Evolutionary conservation across 2,888 invertebrate species (phyloP), one percentile per base, ranked within the genome.

Genomic region (Aporophyla nigra): DNA sequence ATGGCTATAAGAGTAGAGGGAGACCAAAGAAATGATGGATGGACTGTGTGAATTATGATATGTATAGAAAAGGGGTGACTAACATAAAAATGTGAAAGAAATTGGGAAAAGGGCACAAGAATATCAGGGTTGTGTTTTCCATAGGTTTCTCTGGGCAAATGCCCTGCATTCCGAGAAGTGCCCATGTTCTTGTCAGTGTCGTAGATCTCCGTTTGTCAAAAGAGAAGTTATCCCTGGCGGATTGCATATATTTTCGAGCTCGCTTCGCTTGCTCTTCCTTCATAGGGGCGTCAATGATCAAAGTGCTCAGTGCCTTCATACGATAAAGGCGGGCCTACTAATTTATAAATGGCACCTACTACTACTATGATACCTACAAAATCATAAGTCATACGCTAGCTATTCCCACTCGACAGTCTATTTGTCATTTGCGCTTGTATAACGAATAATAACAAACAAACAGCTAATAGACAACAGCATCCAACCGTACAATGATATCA

Each of bases 401-500:
- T 70, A 49, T 63, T 49, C 27, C 0, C 16, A n/a, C 33, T n/a
- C 33, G 7, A 33, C 49, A 46, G 12, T 33, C 10, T 10, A 46
- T 58, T 65, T 27, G 65, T 66, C 33, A 66, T n/a, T 66, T 51
- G 51, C 14, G 14, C 33, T 51, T 66, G 21, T 14, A 0, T 19
- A 21, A 1, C 21, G 7, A 49, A 51, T 16, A 65, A 49, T 33
- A 49, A 65, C 7, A 66, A 70, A 70, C 58, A 58, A 71, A 74
- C 43, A 59, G 9, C 14, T 9, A 67, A 0, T n/a, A 3, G 24
- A 51, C 12, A 61, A 61, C 27, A 71, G 43, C 5, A 71, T 27
- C 19, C 24, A 21, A 62, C 49, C 46, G 49, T 27, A 51, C 49
- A 62, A 33, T 33, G 43, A 76, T 59, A 53, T 53, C 33, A 24